Conservation (phyloP, 2,113 vertebrate genomes). For the Caranx melampygus region DNA sequence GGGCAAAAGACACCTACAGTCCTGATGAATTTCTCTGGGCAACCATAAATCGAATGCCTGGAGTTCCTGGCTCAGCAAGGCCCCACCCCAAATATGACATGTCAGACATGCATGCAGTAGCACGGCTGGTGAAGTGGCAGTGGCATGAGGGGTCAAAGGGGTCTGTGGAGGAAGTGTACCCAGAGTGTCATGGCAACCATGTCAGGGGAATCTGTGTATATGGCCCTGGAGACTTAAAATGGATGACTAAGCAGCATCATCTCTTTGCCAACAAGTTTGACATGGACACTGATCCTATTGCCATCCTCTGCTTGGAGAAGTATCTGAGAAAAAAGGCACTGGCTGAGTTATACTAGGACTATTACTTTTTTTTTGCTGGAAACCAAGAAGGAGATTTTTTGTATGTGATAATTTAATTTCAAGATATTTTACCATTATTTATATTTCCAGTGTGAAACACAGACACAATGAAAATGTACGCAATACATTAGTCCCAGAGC, state of each 20-base stretch:
- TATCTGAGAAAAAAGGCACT: constrained; percentile 86
- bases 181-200: constrained; percentile 85
- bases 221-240: constrained; percentile 89
- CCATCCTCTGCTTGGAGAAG: constrained; percentile 89
- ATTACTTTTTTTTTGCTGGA: not conserved
- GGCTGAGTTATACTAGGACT: not conserved
- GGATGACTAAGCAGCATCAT: constrained; percentile 87
- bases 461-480: not conserved
- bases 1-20: constrained; percentile 91
- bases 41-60: constrained; percentile 89
- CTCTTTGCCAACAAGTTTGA: constrained; percentile 96
- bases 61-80: constrained; percentile 85
- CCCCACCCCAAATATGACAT: constrained; percentile 86
- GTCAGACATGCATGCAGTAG: constrained; percentile 87
- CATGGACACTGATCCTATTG: constrained; percentile 82
- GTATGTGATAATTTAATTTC: not conserved
- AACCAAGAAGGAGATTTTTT: not conserved
- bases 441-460: not conserved
- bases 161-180: constrained; percentile 84
- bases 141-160: constrained; percentile 84
- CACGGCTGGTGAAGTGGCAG: constrained; percentile 91
- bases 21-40: constrained; percentile 94
- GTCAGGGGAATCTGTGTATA: constrained; percentile 89
- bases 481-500: not conserved
- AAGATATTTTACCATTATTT: not conserved